Conservation (phyloP, 2,113 vertebrate species). For the Emydura subglobosa region DNA sequence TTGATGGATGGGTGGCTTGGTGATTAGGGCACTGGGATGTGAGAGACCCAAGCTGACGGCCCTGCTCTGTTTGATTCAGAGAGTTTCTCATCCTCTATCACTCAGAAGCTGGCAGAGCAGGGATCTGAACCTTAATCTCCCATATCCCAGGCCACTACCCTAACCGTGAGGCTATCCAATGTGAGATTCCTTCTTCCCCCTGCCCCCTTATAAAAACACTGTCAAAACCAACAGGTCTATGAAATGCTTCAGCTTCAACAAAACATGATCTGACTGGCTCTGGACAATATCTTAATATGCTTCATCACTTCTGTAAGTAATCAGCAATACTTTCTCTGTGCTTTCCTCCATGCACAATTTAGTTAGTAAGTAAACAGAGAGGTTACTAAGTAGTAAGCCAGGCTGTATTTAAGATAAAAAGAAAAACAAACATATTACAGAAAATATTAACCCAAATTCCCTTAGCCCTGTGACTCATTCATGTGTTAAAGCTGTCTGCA, state of each 20-base stretch:
- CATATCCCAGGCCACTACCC: neutral
- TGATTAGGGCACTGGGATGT: neutral
- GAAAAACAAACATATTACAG: neutral
- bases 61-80: neutral
- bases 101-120: neutral
- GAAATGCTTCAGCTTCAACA: neutral
- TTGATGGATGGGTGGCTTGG: neutral
- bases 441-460: neutral
- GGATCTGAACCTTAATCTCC: neutral
- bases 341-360: neutral
- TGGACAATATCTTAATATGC: neutral
- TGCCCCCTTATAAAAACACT: neutral
- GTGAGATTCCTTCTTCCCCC: accelerated
- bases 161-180: neutral
- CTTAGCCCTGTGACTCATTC: neutral
- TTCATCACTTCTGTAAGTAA: neutral
- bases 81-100: neutral
- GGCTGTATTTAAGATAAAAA: neutral
- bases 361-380: neutral
- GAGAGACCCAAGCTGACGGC: neutral
- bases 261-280: neutral
- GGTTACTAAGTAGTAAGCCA: neutral
- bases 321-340: neutral
- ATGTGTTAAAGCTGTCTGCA: neutral
- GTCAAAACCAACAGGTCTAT: neutral